Conservation (phyloP, 2,113 vertebrate genomes). For the Pogonocichla stellata region DNA sequence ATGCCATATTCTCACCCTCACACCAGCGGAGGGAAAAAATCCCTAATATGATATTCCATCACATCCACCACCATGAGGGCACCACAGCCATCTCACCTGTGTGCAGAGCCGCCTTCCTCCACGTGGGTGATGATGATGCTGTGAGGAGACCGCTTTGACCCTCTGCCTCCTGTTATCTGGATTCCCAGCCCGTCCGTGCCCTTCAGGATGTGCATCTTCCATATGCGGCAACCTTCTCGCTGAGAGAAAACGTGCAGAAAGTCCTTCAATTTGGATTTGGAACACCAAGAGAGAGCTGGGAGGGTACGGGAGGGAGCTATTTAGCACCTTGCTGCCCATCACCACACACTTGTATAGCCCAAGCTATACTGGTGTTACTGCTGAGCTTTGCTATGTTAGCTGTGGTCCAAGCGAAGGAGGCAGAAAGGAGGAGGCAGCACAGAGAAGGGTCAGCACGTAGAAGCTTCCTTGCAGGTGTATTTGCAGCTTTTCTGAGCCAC, state of each 20-base stretch:
- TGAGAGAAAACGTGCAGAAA: slow-evolving; percentile 72
- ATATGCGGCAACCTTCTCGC: slow-evolving; percentile 89
- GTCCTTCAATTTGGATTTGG: slow-evolving; percentile 46
- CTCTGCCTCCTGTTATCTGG: slow-evolving; percentile 93
- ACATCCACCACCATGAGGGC: not conserved
- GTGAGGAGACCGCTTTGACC: slow-evolving; percentile 90
- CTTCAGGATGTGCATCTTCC: slow-evolving; percentile 98
- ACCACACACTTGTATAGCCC: not conserved
- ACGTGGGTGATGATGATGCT: slow-evolving; percentile 91
- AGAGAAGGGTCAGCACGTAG: not conserved
- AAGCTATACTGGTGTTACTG: not conserved
- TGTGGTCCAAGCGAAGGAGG: slow-evolving; percentile 40
- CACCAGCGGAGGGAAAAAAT: rapidly evolving
- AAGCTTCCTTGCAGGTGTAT: not conserved
- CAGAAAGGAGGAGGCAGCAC: slow-evolving; percentile 30
- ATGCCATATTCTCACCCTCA: not conserved
- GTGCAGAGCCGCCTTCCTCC: slow-evolving; percentile 88
- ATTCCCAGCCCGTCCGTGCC: slow-evolving; percentile 90
- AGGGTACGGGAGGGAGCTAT: not conserved
- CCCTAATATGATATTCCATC: not conserved
- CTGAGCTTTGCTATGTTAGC: slow-evolving; percentile 8
- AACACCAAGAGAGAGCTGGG: not conserved
- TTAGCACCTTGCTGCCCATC: slow-evolving; percentile 9
- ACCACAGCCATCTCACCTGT: slow-evolving; percentile 80
- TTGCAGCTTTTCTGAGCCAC: not conserved